Base-by-base conservation (phyloP, 2,113 vertebrate species). In the Saccopteryx bilineata region DNA sequence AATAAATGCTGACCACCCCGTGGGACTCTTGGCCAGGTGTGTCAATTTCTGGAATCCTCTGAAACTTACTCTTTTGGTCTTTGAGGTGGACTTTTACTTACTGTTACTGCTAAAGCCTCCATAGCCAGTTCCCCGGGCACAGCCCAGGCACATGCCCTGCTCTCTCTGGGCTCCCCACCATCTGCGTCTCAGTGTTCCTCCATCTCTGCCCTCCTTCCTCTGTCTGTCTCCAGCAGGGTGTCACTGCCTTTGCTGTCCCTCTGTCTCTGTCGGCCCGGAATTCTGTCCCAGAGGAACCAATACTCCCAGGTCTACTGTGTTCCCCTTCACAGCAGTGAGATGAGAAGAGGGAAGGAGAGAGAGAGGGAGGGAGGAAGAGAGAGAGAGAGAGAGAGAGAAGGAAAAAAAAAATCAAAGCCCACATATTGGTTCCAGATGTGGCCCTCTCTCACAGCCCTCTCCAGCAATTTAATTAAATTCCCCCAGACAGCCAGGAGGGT, bases 401-500 rank as follows among this genome's bases (percentile, higher is more conserved):
- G 93, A 89, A 18, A 95, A 97, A 97, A 97, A 96, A 98, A 98
- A 98, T 98, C 98, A 98, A 98, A 99, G 98, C 97, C 86, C 98
- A 97, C 98, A 99, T 98, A 99, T 99, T 99, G 99, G 97, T 98
- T 99, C 98, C 99, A 99, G 98, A 99, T 99, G 98, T 98, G 98
- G 98, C 85, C 88, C 93, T 96, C 93, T 90, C 96, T 92, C 91
- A 79, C 98, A 97, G 98, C 97, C 98, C 98, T 98, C 98, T 98
- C 98, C 98, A 98, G 98, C 98, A 98, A 99, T 98, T 99, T 99
- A 99, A 99, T 99, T 99, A 99, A 99, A 99, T 99, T 98, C 98
- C 98, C 98, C 98, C 98, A 98, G 98, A 99, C 98, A 98, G 98
- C 98, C 98, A 98, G 98, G 98, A 98, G 98, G 98, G 98, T 98